Base-by-base conservation (phyloP, 2,888 invertebrate genomes). In the Pediacus dermestoides region DNA sequence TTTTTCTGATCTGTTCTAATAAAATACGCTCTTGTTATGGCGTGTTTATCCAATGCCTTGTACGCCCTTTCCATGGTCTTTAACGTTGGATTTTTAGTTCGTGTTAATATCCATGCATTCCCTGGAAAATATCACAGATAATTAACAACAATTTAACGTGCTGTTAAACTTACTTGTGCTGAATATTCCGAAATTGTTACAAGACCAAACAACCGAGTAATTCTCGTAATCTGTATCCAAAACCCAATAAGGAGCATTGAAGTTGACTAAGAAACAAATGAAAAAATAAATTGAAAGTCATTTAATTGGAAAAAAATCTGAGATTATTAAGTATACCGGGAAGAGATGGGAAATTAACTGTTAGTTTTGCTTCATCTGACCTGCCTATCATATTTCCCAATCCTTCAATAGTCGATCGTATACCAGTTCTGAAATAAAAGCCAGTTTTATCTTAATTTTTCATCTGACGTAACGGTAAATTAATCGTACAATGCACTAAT, bases 121-220 rank as follows among this genome's bases (percentile, higher is more conserved):
- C 70, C 71, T 63, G 34, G 40, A 61, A 60, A 39, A 27, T 34
- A 35, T 21, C 31, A 21, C 7, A 30, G 37, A 14, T 21, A 31
- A 21, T 21, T 4, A 2, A 11, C 63, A 4, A 66, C 66, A 16
- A 43, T 55, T 47, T 64, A 63, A 4, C 61, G 57, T 44, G 57
- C 15, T 15, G 53, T 51, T 16, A 11, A 62, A 67, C 71, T 70
- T 52, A 78, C 78, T 64, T 40, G 74, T 70, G 53, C 77, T 76
- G 39, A 79, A 66, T 9, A 78, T 50, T 31, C 74, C 74, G 34
- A 77, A 60, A 46, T 78, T 73, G 1, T 57, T 60, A 53, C 84
- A 84, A 14, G 77, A 75, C 71, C 80, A 83, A 2, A 81, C 76
- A 0, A 82, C 73, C 0, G 81, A 67, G 48, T 76, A 83, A 16